Evolutionary conservation across 2,113 vertebrate species (phyloP), one percentile per base, ranked within the genome.

Genomic region (Jacana jacana): DNA sequence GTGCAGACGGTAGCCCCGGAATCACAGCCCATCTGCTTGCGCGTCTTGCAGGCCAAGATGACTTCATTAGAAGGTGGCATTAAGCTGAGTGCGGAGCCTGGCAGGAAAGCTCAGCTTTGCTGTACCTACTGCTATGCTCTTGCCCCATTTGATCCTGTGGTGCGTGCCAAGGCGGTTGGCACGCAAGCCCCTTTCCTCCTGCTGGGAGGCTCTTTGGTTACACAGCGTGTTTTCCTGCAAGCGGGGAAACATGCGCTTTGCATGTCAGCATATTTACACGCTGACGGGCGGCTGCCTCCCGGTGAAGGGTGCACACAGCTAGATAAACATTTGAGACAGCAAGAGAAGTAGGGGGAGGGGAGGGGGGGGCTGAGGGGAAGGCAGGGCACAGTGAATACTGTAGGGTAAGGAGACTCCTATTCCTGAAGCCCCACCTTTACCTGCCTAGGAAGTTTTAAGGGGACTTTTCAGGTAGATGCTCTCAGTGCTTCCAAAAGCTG

Each of bases 1-100:
- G 72, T 60, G 83, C 70, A 28, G 78, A 30, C 20, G 9, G 48
- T n/a, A 75, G 85, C 49, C n/a, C 83, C 84, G 30, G 94, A 69
- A 68, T 35, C 80, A 75, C 70, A 95, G 92, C 92, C 78, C 94
- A 91, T 93, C 94, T 97, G 95, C 94, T 65, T 42, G 64, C 1
- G 0, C 68, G 76, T 94, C 80, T 91, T 88, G 86, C 81, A 2
- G 68, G 68, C 94, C 93, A 88, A 57, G 86, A 96, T 30, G 54
- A 39, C 91, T 97, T 89, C 76, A 88, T 96, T 82, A 90, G 30
- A 23, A 17, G 86, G 63, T 78, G 60, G 69, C 8, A 44, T 30
- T 4, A 33, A 35, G 51, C 76, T 23, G 64, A 86, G 39, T 2
- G 71, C 60, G 49, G 91, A 30, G 40, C 31, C 86, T 94, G 94